These are phyloP conservation scores for Peucedramus taeniatus DNA, from an alignment of 2,113 vertebrate genomes.

Conservation along the genomic window DNA sequence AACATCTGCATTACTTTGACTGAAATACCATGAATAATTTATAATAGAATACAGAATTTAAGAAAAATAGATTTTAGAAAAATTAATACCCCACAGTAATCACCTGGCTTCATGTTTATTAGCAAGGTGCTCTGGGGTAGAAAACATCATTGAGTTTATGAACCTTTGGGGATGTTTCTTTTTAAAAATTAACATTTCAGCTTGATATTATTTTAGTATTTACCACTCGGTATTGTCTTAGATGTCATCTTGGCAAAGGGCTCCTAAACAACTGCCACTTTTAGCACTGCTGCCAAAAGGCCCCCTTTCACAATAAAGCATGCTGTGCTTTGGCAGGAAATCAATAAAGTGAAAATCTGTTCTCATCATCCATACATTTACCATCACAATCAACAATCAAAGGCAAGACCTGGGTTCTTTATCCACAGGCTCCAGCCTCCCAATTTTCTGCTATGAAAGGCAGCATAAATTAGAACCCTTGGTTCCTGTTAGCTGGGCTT, in stretches of 20 bases:
- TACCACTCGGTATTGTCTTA: constrained; percentile 81
- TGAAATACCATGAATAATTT: constrained; percentile 68
- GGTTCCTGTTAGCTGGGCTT: constrained; percentile 99
- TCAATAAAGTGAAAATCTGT: constrained; percentile 99
- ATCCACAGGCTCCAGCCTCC: constrained; percentile 98
- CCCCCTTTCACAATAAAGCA: constrained; percentile 90
- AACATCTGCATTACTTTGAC: constrained; percentile 75
- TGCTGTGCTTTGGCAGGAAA: constrained; percentile 99
- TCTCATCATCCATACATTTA: constrained; percentile 99
- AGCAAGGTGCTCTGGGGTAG: not conserved
- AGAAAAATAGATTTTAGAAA: constrained; percentile 27
- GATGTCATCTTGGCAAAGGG: constrained; percentile 84
- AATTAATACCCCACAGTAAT: constrained; percentile 27
- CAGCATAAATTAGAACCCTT: constrained; percentile 99
- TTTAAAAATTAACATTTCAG: constrained; percentile 76
- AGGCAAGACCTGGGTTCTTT: constrained; percentile 99
- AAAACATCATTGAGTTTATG: constrained; percentile 66
- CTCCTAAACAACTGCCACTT: constrained; percentile 83
- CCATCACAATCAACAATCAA: constrained; percentile 99
- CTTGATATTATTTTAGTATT: constrained; percentile 83
- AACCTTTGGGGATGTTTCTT: constrained; percentile 68
- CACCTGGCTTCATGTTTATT: constrained; percentile 37
- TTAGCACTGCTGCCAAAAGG: constrained; percentile 81
- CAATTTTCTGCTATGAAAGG: constrained; percentile 99
- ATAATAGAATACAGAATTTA: constrained; percentile 51